Conservation (phyloP, 2,113 vertebrate species). For the Anolis sagrei region DNA sequence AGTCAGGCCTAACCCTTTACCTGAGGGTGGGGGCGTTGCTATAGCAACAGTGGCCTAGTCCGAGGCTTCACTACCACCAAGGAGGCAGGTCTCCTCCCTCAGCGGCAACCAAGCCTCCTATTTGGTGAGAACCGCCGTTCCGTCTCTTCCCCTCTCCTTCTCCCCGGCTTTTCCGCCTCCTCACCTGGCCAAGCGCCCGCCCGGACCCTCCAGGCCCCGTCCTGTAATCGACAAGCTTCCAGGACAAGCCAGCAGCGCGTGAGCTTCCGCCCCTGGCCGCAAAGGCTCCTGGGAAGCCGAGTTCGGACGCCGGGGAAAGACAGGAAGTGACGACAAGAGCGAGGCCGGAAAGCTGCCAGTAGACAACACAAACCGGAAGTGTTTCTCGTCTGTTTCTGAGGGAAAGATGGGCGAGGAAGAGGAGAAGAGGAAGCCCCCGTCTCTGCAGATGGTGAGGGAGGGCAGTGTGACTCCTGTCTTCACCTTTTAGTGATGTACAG, state of each 20-base stretch:
- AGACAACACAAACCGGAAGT: too few species aligned
- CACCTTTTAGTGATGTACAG: too few species aligned
- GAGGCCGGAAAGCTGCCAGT: too few species aligned
- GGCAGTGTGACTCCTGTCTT: too few species aligned
- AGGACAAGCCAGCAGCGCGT: background rate
- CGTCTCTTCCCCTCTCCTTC: background rate
- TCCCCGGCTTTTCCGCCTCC: background rate
- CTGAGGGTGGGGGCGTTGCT: too few species aligned
- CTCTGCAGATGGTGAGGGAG: slow-evolving; percentile 81
- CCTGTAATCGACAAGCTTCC: background rate
- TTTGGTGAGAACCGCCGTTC: background rate
- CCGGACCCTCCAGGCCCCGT: background rate
- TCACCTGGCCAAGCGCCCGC: background rate
- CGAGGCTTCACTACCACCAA: too few species aligned
- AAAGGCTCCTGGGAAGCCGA: slow-evolving; percentile 34
- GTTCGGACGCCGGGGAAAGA: background rate
- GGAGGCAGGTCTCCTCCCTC: too few species aligned
- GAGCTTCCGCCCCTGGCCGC: slow-evolving; percentile 39
- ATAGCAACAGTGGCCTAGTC: too few species aligned
- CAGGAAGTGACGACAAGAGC: too few species aligned
- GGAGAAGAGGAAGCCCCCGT: slow-evolving; percentile 38
- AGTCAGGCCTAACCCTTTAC: too few species aligned
- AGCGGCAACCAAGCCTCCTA: too few species aligned
- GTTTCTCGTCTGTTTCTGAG: background rate
- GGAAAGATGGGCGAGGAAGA: background rate